A percentile compares a stretch with the other conserved stretches of the same genome.
Evolutionary conservation across 2,888 invertebrate genomes (phyloP).

Genomic region (Morpho deidamia): DNA sequence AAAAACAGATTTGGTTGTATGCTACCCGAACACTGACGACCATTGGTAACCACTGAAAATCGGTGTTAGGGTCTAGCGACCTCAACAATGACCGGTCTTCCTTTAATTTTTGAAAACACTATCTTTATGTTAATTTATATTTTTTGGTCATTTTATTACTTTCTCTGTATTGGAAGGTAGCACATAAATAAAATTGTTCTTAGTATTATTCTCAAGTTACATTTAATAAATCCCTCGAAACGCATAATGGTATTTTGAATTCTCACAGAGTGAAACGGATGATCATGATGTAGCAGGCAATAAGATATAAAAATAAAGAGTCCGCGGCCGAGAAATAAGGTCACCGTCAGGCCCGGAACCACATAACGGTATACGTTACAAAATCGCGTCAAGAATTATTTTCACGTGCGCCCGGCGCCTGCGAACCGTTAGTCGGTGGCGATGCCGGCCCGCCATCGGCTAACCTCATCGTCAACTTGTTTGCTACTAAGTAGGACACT

Average conservation of each 20-base stretch:
- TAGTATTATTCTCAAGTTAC: too few relatives aligned
- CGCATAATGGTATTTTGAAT: constrained; percentile 2
- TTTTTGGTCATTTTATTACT: too few relatives aligned
- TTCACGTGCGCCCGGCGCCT: constrained; percentile 67
- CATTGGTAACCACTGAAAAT: too few relatives aligned
- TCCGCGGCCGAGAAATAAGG: constrained; percentile 68
- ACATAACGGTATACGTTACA: constrained; percentile 74
- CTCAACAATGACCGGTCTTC: too few relatives aligned
- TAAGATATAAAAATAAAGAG: constrained; percentile 70
- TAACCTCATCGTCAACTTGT: constrained; percentile 43
- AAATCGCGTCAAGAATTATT: constrained; percentile 77
- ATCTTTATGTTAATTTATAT: too few relatives aligned
- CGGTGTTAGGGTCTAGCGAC: too few relatives aligned
- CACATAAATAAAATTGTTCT: too few relatives aligned
- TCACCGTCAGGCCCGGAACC: constrained; percentile 72
- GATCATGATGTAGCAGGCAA: constrained; percentile 31
- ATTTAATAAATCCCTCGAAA: constrained; percentile 3
- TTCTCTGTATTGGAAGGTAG: too few relatives aligned
- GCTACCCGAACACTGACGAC: too few relatives aligned
- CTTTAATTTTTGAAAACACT: too few relatives aligned
- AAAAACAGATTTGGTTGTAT: too few relatives aligned
- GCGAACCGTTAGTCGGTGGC: constrained; percentile 60
- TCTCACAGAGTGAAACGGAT: constrained; percentile 5
- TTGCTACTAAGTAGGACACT: constrained; percentile 52
- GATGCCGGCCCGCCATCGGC: constrained; percentile 40